Base-by-base conservation (phyloP, 2,797 vertebrate genomes). In the Distichodus sexfasciatus region DNA sequence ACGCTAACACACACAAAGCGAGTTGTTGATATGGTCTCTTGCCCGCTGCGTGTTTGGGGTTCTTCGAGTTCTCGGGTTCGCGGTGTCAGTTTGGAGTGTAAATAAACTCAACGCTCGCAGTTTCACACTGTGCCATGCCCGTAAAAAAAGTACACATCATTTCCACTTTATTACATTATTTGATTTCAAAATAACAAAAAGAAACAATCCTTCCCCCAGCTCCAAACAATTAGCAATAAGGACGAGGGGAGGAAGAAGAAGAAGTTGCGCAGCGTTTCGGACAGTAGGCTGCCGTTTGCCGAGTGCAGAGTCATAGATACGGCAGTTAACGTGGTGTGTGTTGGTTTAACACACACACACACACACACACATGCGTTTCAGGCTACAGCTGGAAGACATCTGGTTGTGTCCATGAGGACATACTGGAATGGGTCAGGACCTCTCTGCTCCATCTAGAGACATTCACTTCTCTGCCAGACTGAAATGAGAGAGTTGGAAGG, bases 371-470 rank as follows among this genome's bases (percentile, higher is more conserved):
- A n/a, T n/a, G n/a, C n/a, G n/a, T n/a, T n/a, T n/a, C n/a, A 62
- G 44, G 48, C 54, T 66, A 69, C 82, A 84, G 75, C 72, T 84
- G 80, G 71, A 82, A 41, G 53, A 66, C 54, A 78, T 84, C 78
- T 80, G 72, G 76, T 47, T 63, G 51, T 66, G 66, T 60, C 74
- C 71, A 29, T 76, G 76, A 79, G 71, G 75, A 82, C 72, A 79
- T 69, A 61, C 28, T 57, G 61, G 50, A 75, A 44, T 69, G 46
- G 68, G 67, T 66, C 64, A 69, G 44, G 64, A 50, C 67, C 51
- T 35, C 65, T 74, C 50, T 66, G 47, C 66, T 51, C 61, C 31
- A 36, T 64, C 47, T 23, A 64, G 46, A 64, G 44, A 28, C n/a
- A n/a, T 36, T 23, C 23, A 64, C 5, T 63, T 2, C 7, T 14